These are phyloP conservation scores for Danaus chrysippus DNA, from an alignment of 2,888 invertebrate genomes.

Conservation along the genomic window DNA sequence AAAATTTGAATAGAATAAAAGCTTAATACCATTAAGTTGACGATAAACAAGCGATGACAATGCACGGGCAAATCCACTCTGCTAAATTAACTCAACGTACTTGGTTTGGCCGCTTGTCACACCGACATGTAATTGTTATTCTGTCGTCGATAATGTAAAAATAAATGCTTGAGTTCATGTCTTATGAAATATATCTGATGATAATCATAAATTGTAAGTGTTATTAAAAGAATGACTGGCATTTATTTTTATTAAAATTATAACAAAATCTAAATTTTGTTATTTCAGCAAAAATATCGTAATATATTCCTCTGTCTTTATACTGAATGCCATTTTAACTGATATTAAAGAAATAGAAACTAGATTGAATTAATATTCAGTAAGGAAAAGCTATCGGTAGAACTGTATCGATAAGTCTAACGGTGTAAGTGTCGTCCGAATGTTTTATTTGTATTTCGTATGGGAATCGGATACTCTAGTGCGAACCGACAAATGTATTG, in stretches of 20 bases:
- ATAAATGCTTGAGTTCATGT: too few species aligned
- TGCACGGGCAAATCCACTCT: constrained; percentile 74
- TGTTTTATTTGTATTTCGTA: constrained; percentile 63
- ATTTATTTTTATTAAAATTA: too few species aligned
- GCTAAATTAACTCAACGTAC: constrained; percentile 74
- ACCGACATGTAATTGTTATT: constrained; percentile 34
- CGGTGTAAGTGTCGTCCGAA: constrained; percentile 51
- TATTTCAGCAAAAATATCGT: too few species aligned
- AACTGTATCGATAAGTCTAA: neutral
- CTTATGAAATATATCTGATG: too few species aligned
- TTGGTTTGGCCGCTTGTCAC: constrained; percentile 48
- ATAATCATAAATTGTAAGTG: too few species aligned
- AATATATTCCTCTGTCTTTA: too few species aligned
- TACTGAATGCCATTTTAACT: too few species aligned
- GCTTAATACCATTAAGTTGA: constrained; percentile 75
- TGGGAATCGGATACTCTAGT: constrained; percentile 54
- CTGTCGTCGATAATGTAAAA: neutral
- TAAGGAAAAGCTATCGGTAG: neutral
- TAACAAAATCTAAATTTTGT: too few species aligned
- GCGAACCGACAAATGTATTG: constrained; percentile 41
- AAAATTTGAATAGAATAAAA: constrained; percentile 47
- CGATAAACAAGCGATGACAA: constrained; percentile 77
- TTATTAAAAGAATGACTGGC: too few species aligned
- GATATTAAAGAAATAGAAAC: too few species aligned
- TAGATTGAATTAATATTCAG: neutral